These are phyloP conservation scores for Ceratina japonica DNA, from an alignment of 1,140 invertebrate species.

Conservation along the genomic window DNA sequence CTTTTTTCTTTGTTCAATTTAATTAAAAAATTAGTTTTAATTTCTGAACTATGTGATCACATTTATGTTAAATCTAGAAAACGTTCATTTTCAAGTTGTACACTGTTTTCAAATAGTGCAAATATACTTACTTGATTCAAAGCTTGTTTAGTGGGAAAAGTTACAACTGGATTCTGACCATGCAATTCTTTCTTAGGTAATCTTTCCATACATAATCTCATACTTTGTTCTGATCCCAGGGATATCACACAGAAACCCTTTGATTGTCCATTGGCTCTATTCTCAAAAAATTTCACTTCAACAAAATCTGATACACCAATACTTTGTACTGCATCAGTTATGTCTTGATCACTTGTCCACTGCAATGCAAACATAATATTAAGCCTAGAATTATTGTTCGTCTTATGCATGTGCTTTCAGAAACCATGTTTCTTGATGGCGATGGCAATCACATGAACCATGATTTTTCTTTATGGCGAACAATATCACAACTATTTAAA, in stretches of 20 bases:
- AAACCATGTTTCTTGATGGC: too few species aligned
- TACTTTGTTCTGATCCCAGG: conserved; percentile 94
- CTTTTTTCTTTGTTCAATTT: neutral
- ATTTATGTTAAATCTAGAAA: neutral
- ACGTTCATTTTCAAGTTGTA: neutral
- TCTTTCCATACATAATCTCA: conserved; percentile 93
- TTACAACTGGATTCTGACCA: conserved; percentile 96
- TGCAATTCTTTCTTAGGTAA: conserved; percentile 96
- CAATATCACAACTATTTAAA: neutral
- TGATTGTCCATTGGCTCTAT: conserved; percentile 98
- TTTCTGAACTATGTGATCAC: neutral
- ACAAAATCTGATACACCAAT: conserved; percentile 96
- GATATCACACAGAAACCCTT: conserved; percentile 98
- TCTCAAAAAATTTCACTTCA: conserved; percentile 99
- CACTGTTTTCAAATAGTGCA: too few species aligned
- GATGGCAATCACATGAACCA: too few species aligned
- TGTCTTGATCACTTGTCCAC: conserved; percentile 99
- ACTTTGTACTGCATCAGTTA: conserved; percentile 91
- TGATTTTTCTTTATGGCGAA: neutral
- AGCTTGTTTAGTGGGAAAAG: conserved; percentile 96
- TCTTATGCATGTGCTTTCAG: too few species aligned
- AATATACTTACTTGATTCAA: conserved; percentile 79
- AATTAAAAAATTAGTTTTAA: neutral
- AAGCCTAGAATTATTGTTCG: too few species aligned
- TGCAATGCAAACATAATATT: conserved; percentile 77